These are phyloP conservation scores for Nesospiza acunhae DNA, from an alignment of 2,113 vertebrate genomes.

Conservation along the genomic window DNA sequence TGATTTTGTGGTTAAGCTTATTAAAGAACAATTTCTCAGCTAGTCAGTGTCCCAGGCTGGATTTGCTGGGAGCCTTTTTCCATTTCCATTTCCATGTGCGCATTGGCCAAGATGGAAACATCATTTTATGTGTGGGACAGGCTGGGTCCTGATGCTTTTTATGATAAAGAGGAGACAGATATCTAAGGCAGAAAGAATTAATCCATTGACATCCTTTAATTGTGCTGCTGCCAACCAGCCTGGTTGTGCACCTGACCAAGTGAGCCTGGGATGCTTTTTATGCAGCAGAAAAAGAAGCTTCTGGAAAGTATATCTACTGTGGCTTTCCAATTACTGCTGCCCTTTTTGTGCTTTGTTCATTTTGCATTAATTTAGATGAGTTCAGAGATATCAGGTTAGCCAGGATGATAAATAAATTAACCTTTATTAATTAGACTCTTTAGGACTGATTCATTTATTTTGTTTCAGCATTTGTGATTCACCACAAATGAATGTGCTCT, in stretches of 20 bases:
- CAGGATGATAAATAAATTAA: conserved; percentile 58
- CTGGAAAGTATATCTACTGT: not conserved
- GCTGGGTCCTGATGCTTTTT: not conserved
- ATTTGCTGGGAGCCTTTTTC: not conserved
- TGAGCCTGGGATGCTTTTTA: not conserved
- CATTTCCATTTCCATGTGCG: not conserved
- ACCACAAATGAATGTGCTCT: not conserved
- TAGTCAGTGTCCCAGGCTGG: not conserved
- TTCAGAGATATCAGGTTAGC: conserved; percentile 8
- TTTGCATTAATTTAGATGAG: conserved; percentile 37
- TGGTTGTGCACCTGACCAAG: not conserved
- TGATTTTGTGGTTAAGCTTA: not conserved
- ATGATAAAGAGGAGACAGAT: not conserved
- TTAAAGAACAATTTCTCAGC: not conserved
- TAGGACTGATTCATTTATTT: conserved; percentile 51
- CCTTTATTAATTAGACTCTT: conserved; percentile 63
- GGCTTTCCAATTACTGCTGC: conserved; percentile 20
- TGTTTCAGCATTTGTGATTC: conserved; percentile 32
- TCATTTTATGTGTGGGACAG: fast-evolving
- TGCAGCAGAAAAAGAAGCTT: conserved; percentile 6
- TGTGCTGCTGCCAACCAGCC: not conserved
- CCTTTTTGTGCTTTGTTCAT: conserved; percentile 41
- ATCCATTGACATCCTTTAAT: not conserved
- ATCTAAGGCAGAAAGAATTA: not conserved
- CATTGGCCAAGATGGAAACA: not conserved